Evolutionary conservation across 2,888 invertebrate species (phyloP).

Genomic region (Protophormia terraenovae): DNA sequence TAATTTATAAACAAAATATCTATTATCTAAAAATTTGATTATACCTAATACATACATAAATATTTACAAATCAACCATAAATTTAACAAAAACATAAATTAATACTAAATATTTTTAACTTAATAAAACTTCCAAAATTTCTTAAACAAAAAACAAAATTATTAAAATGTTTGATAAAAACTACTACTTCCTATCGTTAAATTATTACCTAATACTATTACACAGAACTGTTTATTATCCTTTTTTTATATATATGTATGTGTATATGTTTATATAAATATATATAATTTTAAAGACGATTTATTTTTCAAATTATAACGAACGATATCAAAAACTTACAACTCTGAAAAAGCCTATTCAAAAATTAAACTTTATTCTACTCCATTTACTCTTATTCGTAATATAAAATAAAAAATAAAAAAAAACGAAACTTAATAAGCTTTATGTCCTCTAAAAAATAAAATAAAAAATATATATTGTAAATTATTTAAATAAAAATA

Average conservation of each 20-base stretch:
- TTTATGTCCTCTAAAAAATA: slow-evolving; percentile 60
- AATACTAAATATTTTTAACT: slow-evolving; percentile 16
- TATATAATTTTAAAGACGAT: slow-evolving; percentile 44
- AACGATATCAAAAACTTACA: slow-evolving; percentile 48
- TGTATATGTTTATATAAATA: slow-evolving; percentile 27
- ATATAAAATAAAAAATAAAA: neutral
- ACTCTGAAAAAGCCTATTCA: slow-evolving; percentile 28
- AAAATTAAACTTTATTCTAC: slow-evolving; percentile 13
- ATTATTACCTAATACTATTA: slow-evolving; percentile 42
- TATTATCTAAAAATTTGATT: neutral
- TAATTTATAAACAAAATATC: slow-evolving; percentile 29
- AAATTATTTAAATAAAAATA: slow-evolving; percentile 63
- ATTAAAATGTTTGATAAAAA: slow-evolving; percentile 7
- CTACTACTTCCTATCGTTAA: slow-evolving; percentile 53
- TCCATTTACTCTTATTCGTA: slow-evolving; percentile 33
- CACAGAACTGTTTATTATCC: slow-evolving; percentile 43
- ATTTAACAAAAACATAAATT: neutral
- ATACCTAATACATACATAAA: neutral
- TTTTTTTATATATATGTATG: slow-evolving; percentile 9
- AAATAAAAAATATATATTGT: slow-evolving; percentile 46
- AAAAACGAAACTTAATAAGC: slow-evolving; percentile 63
- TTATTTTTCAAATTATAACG: slow-evolving; percentile 27
- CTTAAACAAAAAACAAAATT: neutral
- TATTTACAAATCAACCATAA: neutral
- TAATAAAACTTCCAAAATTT: slow-evolving; percentile 45